Base-by-base conservation (phyloP, 2,113 vertebrate genomes). In the Paramisgurnus dabryanus region DNA sequence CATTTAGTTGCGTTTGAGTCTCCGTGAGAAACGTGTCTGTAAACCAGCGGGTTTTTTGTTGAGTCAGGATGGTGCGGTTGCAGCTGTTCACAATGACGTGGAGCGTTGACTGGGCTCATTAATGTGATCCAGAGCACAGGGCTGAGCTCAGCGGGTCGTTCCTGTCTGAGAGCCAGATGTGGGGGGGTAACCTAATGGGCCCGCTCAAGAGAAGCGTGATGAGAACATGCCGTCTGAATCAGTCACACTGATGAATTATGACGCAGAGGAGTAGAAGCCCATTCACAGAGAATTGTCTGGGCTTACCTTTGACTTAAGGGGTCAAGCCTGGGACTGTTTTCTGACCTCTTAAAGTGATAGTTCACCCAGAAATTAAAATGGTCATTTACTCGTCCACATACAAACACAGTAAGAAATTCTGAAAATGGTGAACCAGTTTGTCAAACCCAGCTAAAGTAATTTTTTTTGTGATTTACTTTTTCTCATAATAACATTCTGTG, bases 101-200 rank as follows among this genome's bases (percentile, higher is more conserved):
- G 34, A 34, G 57, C n/a, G 17, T 18, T 66, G 66, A 68, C 58
- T 60, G 27, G 73, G 10, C 58, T 74, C 8, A 22, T 70, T 65
- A 49, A 70, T 41, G 58, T n/a, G 43, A 65, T 80, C 49, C 67
- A 67, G 49, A 76, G n/a, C 18, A 2, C 40, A 41, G 49, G 60
- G 17, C 68, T 47, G 43, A 9, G 15, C 76, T 73, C 27, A n/a
- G 43, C 45, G 53, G 41, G 67, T 79, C 65, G 13, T 27, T 60
- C 39, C 55, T 63, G 40, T 69, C 45, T 13, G 58, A 70, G 47
- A 70, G 47, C 82, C 82, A 83, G 82, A 77, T 80, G 82, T 80
- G 78, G 4, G 40, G 40, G 66, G 78, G 60, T 76, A 27, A 72
- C 65, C 72, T 84, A 70, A 84, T 45, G 34, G 43, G 41, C 34